Evolutionary conservation across 2,113 vertebrate species (phyloP).

Genomic region (Atrichornis clamosus): DNA sequence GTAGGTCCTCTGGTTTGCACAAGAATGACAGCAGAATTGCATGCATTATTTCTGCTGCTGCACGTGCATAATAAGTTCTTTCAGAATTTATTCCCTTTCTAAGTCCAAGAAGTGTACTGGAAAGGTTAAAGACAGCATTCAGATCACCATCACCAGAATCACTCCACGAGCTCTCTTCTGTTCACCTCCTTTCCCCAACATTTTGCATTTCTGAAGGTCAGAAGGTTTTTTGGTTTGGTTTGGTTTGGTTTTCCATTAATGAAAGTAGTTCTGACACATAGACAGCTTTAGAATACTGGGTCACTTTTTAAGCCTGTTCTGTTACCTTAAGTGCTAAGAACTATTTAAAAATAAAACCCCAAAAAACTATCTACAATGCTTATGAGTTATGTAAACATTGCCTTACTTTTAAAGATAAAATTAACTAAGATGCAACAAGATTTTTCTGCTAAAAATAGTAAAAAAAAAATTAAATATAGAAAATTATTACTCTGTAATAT

Average conservation of each 20-base stretch:
- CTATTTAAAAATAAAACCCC: background rate
- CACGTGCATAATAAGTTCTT: rapidly evolving
- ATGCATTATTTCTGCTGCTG: background rate
- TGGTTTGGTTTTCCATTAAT: background rate
- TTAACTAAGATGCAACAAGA: background rate
- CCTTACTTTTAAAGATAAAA: background rate
- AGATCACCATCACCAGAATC: background rate
- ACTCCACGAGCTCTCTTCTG: background rate
- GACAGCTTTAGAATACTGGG: background rate
- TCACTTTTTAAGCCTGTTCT: background rate
- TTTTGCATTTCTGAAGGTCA: background rate
- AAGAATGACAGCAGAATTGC: background rate
- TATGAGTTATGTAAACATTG: background rate
- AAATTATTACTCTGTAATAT: background rate
- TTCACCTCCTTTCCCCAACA: background rate
- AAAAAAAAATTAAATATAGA: background rate
- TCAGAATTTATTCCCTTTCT: background rate
- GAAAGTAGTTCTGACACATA: background rate
- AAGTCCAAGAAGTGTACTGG: background rate
- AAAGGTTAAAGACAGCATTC: background rate
- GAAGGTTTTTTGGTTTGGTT: background rate
- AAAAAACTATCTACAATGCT: background rate
- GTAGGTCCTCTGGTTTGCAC: background rate
- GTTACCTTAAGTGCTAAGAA: background rate
- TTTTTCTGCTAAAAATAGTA: background rate